Evolutionary conservation across 2,888 invertebrate genomes (phyloP), one percentile per base, ranked within the genome.

Genomic region (Sinhomidia bicolor): DNA sequence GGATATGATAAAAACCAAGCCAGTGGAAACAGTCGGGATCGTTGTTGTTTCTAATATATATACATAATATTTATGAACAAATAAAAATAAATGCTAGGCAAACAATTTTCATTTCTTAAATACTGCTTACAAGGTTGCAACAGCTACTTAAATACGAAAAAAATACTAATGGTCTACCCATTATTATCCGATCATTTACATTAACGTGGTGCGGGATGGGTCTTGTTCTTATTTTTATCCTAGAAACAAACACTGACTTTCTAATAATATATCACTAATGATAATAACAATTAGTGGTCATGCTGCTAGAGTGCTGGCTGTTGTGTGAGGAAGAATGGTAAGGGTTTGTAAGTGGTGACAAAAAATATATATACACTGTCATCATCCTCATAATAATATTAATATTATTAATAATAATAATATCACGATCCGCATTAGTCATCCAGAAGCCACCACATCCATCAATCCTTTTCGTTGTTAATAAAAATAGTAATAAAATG

Each of bases 291-390:
- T 26, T 26, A 74, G 74, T 74, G 44, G 26, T 44, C 44, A 71
- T 71, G 44, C 17, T 65, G 54, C 10, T 47, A 9, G 3, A 29
- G 3, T 60, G 6, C 29, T 26, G 47, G 47, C 5, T 36, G 65
- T 7, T 4, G 7, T 65, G 9, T 2, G 26, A 65, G 65, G n/a
- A 32, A 47, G 20, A 7, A 44, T 71, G 20, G 23, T 71, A 23
- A n/a, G n/a, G n/a, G n/a, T n/a, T n/a, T n/a, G 44, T 71, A 23
- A 71, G 68, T 74, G 74, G 44, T 47, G 44, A 74, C 74, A 51
- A 74, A 44, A 74, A 74, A 74, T 23, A 47, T 6, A 26, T 74
- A 74, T 44, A n/a, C 51, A 12, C 47, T 47, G 74, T 74, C 74
- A 74, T 71, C 41, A 44, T 41, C n/a, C n/a, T n/a, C n/a, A n/a